A percentile compares a stretch with the other conserved stretches of the same genome.
Evolutionary conservation across 2,797 vertebrate species (phyloP).

Genomic region (Tangara arthus): DNA sequence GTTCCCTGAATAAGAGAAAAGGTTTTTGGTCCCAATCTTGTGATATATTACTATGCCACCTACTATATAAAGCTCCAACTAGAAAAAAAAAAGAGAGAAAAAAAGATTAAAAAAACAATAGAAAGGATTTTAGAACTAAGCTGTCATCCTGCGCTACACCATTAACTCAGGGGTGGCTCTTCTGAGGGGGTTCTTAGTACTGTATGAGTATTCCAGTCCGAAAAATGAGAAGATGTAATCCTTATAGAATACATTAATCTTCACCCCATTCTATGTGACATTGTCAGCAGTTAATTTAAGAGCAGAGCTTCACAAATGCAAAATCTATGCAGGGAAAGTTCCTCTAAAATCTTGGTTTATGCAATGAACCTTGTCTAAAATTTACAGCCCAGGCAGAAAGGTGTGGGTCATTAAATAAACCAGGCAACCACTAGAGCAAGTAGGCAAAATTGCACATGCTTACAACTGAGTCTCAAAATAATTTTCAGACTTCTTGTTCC

Average conservation of each 20-base stretch:
- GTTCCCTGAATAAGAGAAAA: not conserved
- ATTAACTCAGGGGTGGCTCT: slow-evolving; percentile 6
- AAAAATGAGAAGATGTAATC: slow-evolving; percentile 45
- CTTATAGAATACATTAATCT: slow-evolving; percentile 24
- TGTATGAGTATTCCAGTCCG: not conserved
- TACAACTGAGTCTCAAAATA: not conserved
- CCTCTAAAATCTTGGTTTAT: slow-evolving; percentile 1
- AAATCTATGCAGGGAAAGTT: not conserved
- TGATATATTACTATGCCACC: not conserved
- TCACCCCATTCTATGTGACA: not conserved
- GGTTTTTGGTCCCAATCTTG: not conserved
- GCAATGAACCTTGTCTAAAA: not conserved
- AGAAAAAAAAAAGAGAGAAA: fast-evolving
- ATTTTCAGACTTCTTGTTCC: not conserved
- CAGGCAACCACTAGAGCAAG: not conserved
- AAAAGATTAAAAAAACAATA: not conserved
- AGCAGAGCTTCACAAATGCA: not conserved
- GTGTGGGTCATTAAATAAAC: not conserved
- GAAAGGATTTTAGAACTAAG: not conserved
- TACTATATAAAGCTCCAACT: not conserved
- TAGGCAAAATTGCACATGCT: not conserved
- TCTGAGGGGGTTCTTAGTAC: not conserved
- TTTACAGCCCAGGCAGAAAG: not conserved
- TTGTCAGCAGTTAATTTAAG: slow-evolving; percentile 33
- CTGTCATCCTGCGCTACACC: not conserved